Evolutionary conservation across 2,888 invertebrate genomes (phyloP).

Genomic region (Globia sparganii): DNA sequence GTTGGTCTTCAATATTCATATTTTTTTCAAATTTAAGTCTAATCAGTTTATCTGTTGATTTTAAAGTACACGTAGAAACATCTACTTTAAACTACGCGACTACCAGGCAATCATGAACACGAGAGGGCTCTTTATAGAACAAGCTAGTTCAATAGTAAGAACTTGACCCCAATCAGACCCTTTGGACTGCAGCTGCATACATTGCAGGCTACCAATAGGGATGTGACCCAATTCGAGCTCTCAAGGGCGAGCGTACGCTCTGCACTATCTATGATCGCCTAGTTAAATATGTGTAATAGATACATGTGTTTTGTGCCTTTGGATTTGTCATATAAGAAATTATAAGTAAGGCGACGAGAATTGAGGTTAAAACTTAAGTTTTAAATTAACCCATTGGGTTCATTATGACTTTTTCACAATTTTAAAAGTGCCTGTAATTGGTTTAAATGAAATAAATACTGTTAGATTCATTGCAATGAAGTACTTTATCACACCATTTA

Average conservation of each 20-base stretch:
- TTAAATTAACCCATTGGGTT: neutral
- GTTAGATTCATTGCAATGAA: neutral
- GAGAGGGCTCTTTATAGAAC: conserved; percentile 33
- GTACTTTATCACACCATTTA: neutral
- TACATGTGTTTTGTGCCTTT: neutral
- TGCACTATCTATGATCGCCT: conserved; percentile 28
- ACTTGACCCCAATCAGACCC: conserved; percentile 64
- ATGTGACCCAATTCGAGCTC: conserved; percentile 72
- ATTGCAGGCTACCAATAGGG: conserved; percentile 71
- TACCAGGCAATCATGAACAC: conserved; percentile 51
- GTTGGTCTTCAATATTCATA: neutral
- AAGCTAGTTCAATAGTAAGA: conserved; percentile 60
- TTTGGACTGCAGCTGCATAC: conserved; percentile 68
- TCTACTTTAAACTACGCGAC: neutral
- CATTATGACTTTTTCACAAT: neutral
- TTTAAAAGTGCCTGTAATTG: neutral
- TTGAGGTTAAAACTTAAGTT: neutral
- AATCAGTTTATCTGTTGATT: neutral
- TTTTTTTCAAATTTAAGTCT: neutral
- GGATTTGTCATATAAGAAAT: too few relatives aligned
- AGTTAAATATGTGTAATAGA: neutral
- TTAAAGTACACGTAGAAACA: conserved; percentile 1
- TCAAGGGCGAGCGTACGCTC: conserved; percentile 70
- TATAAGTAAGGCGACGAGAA: neutral
- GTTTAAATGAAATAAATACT: neutral